Evolutionary conservation across 2,113 vertebrate genomes (phyloP).

Genomic region (Chaenocephalus aceratus): DNA sequence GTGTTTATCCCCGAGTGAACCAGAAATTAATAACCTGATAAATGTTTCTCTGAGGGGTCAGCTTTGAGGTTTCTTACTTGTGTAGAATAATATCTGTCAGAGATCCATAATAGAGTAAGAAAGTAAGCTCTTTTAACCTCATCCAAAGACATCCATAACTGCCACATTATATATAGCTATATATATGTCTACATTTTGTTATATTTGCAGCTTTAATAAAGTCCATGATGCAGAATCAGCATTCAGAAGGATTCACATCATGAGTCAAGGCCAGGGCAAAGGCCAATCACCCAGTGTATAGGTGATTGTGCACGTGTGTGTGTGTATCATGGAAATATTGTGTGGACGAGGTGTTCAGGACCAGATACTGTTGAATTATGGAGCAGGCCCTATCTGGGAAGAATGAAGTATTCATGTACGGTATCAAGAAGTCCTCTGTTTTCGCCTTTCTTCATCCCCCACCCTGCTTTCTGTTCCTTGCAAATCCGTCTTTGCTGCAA

Average conservation of each 20-base stretch:
- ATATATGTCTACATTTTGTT: constrained; percentile 34
- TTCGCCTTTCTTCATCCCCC: constrained; percentile 52
- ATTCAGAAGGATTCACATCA: constrained; percentile 55
- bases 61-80: not conserved
- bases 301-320: constrained; percentile 22
- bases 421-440: constrained; percentile 50
- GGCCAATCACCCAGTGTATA: constrained; percentile 33
- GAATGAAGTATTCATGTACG: constrained; percentile 48
- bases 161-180: constrained; percentile 41
- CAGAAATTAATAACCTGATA: not conserved
- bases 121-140: constrained; percentile 57
- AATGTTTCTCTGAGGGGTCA: not conserved
- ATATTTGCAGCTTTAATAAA: constrained; percentile 48
- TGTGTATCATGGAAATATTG: constrained; percentile 22
- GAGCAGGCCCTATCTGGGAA: constrained; percentile 49
- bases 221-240: constrained; percentile 46
- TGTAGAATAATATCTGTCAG: not conserved
- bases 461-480: constrained; percentile 29
- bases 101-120: constrained; percentile 20
- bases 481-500: constrained; percentile 38
- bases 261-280: constrained; percentile 61
- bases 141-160: constrained; percentile 24
- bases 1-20: not conserved
- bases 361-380: constrained; percentile 69
- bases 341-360: constrained; percentile 42